phyloP scores from a whole-genome alignment of 2,797 vertebrate species.

The Streptopelia turtur region DNA sequence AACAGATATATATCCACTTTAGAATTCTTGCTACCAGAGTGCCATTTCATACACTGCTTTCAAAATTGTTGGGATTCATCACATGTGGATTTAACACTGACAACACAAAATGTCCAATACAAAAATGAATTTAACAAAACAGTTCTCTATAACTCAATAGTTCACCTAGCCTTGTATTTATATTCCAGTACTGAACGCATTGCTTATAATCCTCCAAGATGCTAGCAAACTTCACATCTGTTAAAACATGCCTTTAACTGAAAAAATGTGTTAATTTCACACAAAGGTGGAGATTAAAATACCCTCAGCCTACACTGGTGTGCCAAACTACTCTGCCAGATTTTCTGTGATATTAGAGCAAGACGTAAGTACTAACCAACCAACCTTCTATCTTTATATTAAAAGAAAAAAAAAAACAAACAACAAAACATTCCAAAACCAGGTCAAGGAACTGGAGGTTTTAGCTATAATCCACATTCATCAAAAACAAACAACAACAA shows the following conservation, averaged over 20 bases:
- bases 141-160: not conserved
- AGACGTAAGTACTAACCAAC: not conserved
- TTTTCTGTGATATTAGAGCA: not conserved
- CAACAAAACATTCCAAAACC: not conserved
- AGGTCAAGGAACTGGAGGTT: not conserved
- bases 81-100: rapidly evolving
- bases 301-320: not conserved
- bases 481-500: not conserved
- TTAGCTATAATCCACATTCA: not conserved
- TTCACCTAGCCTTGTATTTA: not conserved
- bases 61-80: not conserved
- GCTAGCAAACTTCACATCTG: not conserved
- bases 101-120: not conserved
- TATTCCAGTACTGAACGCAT: not conserved
- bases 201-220: not conserved
- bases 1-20: not conserved
- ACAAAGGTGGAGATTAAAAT: not conserved
- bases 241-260: not conserved
- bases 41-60: not conserved
- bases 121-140: not conserved
- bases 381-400: not conserved
- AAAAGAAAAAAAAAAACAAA: not conserved
- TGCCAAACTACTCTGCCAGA: not conserved
- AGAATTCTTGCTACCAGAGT: not conserved
- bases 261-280: not conserved